phyloP scores from a whole-genome alignment of 2,888 invertebrate species.

The Ceratothoa steindachneri region DNA sequence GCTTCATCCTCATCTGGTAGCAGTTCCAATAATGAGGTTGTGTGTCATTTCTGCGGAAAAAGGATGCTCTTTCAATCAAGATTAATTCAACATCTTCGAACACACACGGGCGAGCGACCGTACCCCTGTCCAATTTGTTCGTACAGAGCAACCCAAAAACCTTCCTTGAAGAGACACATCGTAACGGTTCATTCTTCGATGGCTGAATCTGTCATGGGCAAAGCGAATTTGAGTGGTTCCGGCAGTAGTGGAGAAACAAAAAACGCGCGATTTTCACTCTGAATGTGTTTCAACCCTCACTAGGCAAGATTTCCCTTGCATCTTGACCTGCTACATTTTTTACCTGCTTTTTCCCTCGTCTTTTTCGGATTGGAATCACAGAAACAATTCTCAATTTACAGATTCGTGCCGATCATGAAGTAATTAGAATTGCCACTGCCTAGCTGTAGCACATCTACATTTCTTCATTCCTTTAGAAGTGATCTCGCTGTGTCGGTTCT shows the following conservation, averaged over 20 bases:
- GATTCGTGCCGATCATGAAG: too few relatives aligned
- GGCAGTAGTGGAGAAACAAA: background rate
- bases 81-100: constrained; percentile 22
- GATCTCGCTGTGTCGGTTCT: too few relatives aligned
- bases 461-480: too few relatives aligned
- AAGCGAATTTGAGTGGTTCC: background rate
- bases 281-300: too few relatives aligned
- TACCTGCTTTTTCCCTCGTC: too few relatives aligned
- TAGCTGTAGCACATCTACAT: too few relatives aligned
- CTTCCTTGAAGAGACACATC: constrained; percentile 22
- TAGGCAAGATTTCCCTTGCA: too few relatives aligned
- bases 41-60: constrained; percentile 39
- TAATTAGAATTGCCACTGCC: too few relatives aligned
- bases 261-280: too few relatives aligned
- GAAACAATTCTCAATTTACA: too few relatives aligned
- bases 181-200: constrained; percentile 17
- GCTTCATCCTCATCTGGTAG: background rate
- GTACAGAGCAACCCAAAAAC: constrained; percentile 26
- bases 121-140: constrained; percentile 22
- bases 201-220: background rate
- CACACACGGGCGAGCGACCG: constrained; percentile 27
- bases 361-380: too few relatives aligned
- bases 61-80: constrained; percentile 36
- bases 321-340: too few relatives aligned
- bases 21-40: background rate